phyloP scores from a whole-genome alignment of 1,140 invertebrate species.

The Hypothenemus hampei region DNA sequence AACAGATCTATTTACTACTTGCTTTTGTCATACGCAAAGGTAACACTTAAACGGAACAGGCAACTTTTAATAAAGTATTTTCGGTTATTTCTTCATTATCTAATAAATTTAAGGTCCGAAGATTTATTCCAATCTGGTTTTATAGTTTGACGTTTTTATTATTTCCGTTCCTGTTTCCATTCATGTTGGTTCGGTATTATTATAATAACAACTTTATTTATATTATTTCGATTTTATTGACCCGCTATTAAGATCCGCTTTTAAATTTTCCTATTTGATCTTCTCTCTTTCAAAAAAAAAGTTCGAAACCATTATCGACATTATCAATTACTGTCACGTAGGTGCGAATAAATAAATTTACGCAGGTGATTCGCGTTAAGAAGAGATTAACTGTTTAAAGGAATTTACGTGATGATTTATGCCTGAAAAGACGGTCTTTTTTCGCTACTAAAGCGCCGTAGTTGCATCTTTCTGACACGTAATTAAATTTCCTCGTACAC shows the following conservation, averaged over 20 bases:
- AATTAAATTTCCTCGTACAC: slow-evolving; percentile 7
- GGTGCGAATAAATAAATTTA: too few species aligned
- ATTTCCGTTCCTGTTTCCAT: slow-evolving; percentile 34
- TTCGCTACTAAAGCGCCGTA: too few species aligned
- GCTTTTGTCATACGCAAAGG: slow-evolving; percentile 7
- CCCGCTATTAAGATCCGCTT: background rate
- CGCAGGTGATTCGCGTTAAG: too few species aligned
- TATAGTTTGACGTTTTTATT: slow-evolving; percentile 30
- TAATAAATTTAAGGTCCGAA: slow-evolving; percentile 29
- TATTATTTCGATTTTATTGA: slow-evolving; percentile 17
- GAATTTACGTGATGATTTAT: too few species aligned
- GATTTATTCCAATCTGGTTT: slow-evolving; percentile 35
- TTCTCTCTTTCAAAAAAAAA: background rate
- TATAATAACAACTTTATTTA: slow-evolving; percentile 15
- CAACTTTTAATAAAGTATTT: slow-evolving; percentile 23
- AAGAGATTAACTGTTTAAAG: too few species aligned
- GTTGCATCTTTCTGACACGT: too few species aligned
- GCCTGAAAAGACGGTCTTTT: too few species aligned
- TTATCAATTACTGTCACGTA: too few species aligned
- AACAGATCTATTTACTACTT: too few species aligned
- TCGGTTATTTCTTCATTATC: slow-evolving; percentile 30
- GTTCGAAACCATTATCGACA: too few species aligned
- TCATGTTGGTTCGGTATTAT: slow-evolving; percentile 24
- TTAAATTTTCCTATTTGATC: slow-evolving; percentile 8
- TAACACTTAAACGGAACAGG: slow-evolving; percentile 11